A percentile compares a stretch with the other conserved stretches of the same genome.
Conservation (phyloP, 2,888 invertebrate genomes). For the Oasisia sp. region DNA sequence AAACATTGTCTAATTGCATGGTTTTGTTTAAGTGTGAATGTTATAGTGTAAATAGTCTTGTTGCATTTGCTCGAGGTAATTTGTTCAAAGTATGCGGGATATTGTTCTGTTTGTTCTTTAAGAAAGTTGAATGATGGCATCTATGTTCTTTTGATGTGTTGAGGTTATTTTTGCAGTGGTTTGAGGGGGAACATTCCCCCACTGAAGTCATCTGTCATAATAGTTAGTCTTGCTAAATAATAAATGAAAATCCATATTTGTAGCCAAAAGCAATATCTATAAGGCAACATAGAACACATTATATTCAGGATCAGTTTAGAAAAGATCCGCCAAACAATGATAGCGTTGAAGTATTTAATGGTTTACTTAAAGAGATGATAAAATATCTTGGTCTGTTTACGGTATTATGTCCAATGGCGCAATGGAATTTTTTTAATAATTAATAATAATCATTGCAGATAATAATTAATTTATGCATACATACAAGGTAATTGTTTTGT, state of each 20-base stretch:
- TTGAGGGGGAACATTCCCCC: neutral
- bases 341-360: conserved; percentile 3
- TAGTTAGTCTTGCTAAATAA: conserved; percentile 11
- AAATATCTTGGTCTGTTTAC: neutral
- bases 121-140: neutral
- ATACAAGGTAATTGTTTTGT: conserved; percentile 4
- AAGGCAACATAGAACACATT: conserved; percentile 8
- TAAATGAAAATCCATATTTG: too few species aligned
- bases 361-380: neutral
- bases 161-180: neutral
- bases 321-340: neutral
- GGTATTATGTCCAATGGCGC: neutral
- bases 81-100: neutral
- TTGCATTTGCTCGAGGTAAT: neutral
- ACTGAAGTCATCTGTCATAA: neutral
- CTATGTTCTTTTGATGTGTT: neutral
- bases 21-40: conserved; percentile 18
- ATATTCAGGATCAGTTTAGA: neutral
- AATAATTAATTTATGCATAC: conserved; percentile 19
- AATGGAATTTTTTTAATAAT: neutral
- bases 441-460: neutral
- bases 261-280: too few species aligned
- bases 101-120: neutral
- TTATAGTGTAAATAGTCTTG: neutral
- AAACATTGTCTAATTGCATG: neutral